phyloP scores from a whole-genome alignment of 2,797 vertebrate species.

The Naso thynnoides region DNA sequence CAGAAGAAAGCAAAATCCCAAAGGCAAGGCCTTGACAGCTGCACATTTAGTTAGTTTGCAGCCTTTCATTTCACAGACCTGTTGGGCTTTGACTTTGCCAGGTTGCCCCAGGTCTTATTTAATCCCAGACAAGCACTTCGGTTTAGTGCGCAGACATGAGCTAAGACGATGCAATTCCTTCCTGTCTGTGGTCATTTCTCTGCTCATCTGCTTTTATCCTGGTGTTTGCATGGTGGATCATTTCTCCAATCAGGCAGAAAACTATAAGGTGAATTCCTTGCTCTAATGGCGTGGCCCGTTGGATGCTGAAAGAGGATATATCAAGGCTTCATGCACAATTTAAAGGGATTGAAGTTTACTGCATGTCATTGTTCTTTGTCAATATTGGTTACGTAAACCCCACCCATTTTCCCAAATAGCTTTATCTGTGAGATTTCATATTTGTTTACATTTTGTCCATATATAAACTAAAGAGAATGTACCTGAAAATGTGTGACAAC shows the following conservation, averaged over 20 bases:
- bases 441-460: too few relatives aligned
- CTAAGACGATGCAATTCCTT: constrained; percentile 32
- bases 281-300: constrained; percentile 14
- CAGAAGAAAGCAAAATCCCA: constrained; percentile 56
- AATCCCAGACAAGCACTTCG: constrained; percentile 54
- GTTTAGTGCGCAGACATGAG: constrained; percentile 33
- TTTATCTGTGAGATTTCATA: too few relatives aligned
- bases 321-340: background rate
- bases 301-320: constrained; percentile 44
- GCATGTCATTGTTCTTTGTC: too few relatives aligned
- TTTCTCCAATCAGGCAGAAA: constrained; percentile 33
- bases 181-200: constrained; percentile 30
- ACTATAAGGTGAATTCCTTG: constrained; percentile 32
- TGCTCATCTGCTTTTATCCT: constrained; percentile 45
- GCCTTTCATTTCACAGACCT: constrained; percentile 60
- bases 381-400: too few relatives aligned
- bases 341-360: too few relatives aligned
- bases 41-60: constrained; percentile 54
- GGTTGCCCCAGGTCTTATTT: constrained; percentile 44
- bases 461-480: too few relatives aligned
- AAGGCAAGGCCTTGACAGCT: constrained; percentile 59
- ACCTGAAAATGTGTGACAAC: too few relatives aligned
- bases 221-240: constrained; percentile 38
- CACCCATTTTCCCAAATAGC: too few relatives aligned
- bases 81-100: constrained; percentile 59